Conservation (phyloP, 2,797 vertebrate genomes). For the Sylvia borin region DNA sequence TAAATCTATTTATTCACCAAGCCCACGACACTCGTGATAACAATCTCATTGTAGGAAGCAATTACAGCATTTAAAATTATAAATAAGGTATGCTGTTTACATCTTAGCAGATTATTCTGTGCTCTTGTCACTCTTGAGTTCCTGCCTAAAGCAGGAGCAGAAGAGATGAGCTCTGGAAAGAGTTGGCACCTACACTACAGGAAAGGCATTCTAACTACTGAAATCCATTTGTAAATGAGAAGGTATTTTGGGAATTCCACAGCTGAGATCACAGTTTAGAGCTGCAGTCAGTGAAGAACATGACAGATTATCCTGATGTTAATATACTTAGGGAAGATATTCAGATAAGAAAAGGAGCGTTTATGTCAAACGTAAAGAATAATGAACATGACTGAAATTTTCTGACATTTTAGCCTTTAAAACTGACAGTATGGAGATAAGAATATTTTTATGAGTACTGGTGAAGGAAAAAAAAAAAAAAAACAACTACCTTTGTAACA, state of each 20-base stretch:
- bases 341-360: neutral
- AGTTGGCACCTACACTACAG: neutral
- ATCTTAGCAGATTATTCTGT: neutral
- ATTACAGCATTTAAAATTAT: neutral
- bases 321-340: neutral
- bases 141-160: neutral
- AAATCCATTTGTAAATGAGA: slow-evolving; percentile 7
- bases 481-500: fast-evolving
- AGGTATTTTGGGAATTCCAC: neutral
- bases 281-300: neutral
- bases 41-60: neutral
- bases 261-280: neutral
- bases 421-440: neutral
- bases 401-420: neutral
- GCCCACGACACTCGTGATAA: neutral
- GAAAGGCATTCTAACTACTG: neutral
- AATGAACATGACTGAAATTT: neutral
- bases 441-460: neutral
- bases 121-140: neutral
- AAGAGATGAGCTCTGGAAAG: neutral
- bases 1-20: neutral
- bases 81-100: neutral
- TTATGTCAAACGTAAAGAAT: neutral
- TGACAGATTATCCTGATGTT: neutral
- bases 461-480: neutral